Percentiles rank a stretch among this genome's conserved stretches.
Conservation (phyloP, 2,888 invertebrate genomes). For the Caenorhabditis parvicauda region DNA sequence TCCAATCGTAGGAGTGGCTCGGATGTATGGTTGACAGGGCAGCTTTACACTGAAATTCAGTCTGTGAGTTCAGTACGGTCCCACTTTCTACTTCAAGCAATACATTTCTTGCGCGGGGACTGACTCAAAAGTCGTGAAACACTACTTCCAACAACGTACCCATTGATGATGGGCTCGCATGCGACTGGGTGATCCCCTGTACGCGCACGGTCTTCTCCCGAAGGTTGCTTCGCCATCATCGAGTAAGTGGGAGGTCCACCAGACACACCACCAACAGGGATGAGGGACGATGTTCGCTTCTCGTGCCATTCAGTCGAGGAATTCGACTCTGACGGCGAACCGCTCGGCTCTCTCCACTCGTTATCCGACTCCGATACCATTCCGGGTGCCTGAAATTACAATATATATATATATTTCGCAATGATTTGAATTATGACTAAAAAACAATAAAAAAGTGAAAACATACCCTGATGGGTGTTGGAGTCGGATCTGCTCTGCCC, state of each 20-base stretch:
- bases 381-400: constrained; percentile 27
- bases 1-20: constrained; percentile 22
- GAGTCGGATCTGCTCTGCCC: constrained; percentile 45
- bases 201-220: constrained; percentile 17
- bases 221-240: constrained; percentile 5
- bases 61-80: constrained; percentile 31
- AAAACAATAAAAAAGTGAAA: not conserved
- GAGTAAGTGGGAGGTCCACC: constrained; percentile 9
- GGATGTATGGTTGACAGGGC: too few species aligned
- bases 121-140: too few species aligned
- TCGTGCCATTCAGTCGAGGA: constrained; percentile 42
- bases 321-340: constrained; percentile 45
- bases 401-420: not conserved
- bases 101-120: too few species aligned
- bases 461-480: constrained; percentile 35
- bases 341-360: constrained; percentile 37
- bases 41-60: too few species aligned
- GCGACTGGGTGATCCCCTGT: constrained; percentile 19
- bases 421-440: not conserved
- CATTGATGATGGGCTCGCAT: too few species aligned
- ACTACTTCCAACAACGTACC: too few species aligned
- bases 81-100: too few species aligned
- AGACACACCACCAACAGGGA: not conserved
- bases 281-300: not conserved
- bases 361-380: constrained; percentile 36